Evolutionary conservation across 2,113 vertebrate species (phyloP).

Genomic region (Xiphias gladius): DNA sequence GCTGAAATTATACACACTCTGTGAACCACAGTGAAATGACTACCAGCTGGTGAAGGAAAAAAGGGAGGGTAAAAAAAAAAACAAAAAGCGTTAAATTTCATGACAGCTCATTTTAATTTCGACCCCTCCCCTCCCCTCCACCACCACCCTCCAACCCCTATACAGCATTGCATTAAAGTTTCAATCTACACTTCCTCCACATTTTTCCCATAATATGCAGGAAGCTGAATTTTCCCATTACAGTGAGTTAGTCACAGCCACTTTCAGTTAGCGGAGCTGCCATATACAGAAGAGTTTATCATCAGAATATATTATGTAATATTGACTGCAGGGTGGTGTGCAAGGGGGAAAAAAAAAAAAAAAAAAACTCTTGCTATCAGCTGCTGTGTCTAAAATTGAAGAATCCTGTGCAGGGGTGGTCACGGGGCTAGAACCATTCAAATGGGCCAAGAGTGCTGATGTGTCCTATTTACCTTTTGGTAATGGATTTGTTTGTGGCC

Average conservation of each 20-base stretch:
- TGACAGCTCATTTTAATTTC: slow-evolving; percentile 76
- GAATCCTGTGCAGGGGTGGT: slow-evolving; percentile 62
- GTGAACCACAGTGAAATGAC: slow-evolving; percentile 71
- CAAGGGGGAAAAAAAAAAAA: not conserved
- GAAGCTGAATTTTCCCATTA: slow-evolving; percentile 79
- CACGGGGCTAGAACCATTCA: slow-evolving; percentile 74
- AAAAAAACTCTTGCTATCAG: slow-evolving; percentile 53
- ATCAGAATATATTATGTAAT: slow-evolving; percentile 75
- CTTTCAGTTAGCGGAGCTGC: slow-evolving; percentile 61
- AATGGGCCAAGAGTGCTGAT: slow-evolving; percentile 82
- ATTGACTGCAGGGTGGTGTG: slow-evolving; percentile 65
- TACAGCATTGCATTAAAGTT: slow-evolving; percentile 64
- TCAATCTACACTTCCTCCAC: slow-evolving; percentile 61
- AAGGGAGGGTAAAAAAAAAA: slow-evolving; percentile 3
- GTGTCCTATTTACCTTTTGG: slow-evolving; percentile 71
- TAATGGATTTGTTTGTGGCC: slow-evolving; percentile 86
- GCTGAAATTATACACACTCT: slow-evolving; percentile 72
- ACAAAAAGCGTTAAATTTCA: slow-evolving; percentile 64
- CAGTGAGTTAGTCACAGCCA: slow-evolving; percentile 77
- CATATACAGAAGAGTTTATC: slow-evolving; percentile 62
- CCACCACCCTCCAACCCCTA: slow-evolving; percentile 29
- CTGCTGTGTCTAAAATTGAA: slow-evolving; percentile 61
- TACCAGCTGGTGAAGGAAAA: slow-evolving; percentile 63
- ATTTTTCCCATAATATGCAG: slow-evolving; percentile 57
- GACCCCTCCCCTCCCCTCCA: slow-evolving; percentile 21